A percentile compares a stretch with the other conserved stretches of the same genome.
These are phyloP conservation scores for Neria commutata DNA, from an alignment of 2,888 invertebrate species.

Conservation along the genomic window DNA sequence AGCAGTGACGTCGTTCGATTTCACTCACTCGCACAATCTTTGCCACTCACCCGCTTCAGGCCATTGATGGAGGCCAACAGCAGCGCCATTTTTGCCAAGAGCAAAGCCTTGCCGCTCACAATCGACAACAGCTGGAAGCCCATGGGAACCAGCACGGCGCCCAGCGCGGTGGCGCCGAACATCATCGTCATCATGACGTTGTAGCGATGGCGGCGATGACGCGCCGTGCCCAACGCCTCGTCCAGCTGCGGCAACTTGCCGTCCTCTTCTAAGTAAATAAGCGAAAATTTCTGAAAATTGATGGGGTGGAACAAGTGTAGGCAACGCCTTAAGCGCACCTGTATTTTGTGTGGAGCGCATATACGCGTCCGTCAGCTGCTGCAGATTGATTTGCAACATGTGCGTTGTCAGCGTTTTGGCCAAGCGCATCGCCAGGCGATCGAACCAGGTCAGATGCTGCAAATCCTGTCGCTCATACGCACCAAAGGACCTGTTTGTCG, in stretches of 20 bases:
- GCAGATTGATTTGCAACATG: constrained; percentile 70
- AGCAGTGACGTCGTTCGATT: constrained; percentile 21
- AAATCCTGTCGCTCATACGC: constrained; percentile 39
- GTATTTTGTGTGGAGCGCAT: constrained; percentile 24
- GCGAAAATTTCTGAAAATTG: not conserved
- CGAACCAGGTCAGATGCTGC: constrained; percentile 63
- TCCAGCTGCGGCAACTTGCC: no score
- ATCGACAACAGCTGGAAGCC: constrained; percentile 85
- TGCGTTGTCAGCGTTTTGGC: constrained; percentile 69
- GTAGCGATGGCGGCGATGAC: constrained; percentile 67
- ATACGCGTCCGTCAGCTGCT: constrained; percentile 49
- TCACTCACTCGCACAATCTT: not conserved
- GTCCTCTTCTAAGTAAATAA: no score
- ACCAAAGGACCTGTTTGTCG: no score
- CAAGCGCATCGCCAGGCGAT: constrained; percentile 67
- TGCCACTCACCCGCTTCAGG: constrained; percentile 69
- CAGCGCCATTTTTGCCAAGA: constrained; percentile 82
- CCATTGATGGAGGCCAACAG: constrained; percentile 81
- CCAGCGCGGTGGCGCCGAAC: constrained; percentile 78
- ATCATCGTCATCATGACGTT: constrained; percentile 79
- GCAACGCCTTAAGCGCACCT: no score
- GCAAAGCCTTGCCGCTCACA: constrained; percentile 79
- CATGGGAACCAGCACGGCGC: constrained; percentile 78
- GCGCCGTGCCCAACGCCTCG: constrained; percentile 44
- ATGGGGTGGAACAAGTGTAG: no score